phyloP scores from a whole-genome alignment of 2,888 invertebrate species.

The Phyllotreta striolata region DNA sequence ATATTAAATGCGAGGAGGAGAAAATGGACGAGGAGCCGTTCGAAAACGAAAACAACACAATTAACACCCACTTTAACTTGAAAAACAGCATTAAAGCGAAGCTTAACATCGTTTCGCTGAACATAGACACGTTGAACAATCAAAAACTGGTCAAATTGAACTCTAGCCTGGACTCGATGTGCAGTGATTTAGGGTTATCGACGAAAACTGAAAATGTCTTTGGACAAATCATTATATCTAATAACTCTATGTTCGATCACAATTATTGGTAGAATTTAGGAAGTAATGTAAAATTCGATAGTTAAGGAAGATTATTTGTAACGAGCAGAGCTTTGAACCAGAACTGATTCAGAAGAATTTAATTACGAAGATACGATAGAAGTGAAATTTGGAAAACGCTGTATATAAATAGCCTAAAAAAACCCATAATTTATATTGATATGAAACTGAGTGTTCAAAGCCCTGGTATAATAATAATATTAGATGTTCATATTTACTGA shows the following conservation, averaged over 20 bases:
- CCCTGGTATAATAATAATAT: no score
- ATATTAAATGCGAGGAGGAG: no score
- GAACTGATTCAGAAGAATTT: no score
- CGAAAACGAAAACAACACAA: no score
- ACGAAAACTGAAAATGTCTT: constrained; percentile 10
- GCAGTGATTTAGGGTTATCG: constrained; percentile 15
- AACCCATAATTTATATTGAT: no score
- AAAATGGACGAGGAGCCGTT: no score
- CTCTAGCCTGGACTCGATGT: constrained; percentile 8
- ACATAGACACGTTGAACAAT: constrained; percentile 8
- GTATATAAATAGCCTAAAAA: no score
- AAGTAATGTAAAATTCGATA: no score
- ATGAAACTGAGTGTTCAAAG: no score
- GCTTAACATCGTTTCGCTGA: constrained; percentile 4
- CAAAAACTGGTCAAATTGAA: constrained; percentile 18
- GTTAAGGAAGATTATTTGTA: not conserved
- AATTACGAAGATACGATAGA: no score
- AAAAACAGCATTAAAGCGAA: constrained; percentile 8
- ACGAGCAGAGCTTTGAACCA: not conserved
- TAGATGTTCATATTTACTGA: no score
- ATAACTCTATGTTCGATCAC: constrained; percentile 21
- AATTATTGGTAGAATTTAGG: constrained; percentile 5
- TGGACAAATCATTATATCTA: constrained; percentile 20
- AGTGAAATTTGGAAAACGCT: no score
- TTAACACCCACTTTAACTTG: not conserved